phyloP scores from a whole-genome alignment of 2,113 vertebrate species.

The Paralichthys olivaceus region DNA sequence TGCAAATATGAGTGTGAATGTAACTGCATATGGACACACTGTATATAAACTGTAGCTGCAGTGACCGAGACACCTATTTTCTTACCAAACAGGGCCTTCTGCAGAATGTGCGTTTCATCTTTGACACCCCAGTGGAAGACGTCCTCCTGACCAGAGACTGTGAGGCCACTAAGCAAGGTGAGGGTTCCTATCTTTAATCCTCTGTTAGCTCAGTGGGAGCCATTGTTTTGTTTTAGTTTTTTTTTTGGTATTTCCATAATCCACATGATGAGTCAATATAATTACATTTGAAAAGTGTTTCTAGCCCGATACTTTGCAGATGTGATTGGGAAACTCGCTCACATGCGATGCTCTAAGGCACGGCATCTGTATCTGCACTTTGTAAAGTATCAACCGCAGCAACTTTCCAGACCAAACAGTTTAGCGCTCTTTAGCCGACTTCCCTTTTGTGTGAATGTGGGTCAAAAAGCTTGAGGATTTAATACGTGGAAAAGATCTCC shows the following conservation, averaged over 20 bases:
- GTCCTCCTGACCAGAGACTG: conserved; percentile 90
- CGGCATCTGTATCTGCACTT: conserved; percentile 61
- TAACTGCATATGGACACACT: background rate
- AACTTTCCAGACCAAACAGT: conserved; percentile 51
- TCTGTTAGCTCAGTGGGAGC: background rate
- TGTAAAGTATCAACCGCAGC: conserved; percentile 45
- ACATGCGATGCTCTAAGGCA: conserved; percentile 45
- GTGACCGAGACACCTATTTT: conserved; percentile 19
- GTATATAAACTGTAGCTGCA: background rate
- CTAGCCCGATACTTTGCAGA: conserved; percentile 58
- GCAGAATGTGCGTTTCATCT: conserved; percentile 90
- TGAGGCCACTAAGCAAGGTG: conserved; percentile 87
- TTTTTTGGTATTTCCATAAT: conserved; percentile 33
- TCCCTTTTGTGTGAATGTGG: conserved; percentile 46
- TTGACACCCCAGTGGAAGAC: conserved; percentile 90
- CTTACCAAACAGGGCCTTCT: conserved; percentile 88
- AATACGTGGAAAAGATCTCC: conserved; percentile 63
- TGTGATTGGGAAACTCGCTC: conserved; percentile 59
- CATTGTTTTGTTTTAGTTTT: conserved; percentile 16
- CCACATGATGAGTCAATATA: conserved; percentile 56
- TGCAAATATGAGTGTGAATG: conserved; percentile 33
- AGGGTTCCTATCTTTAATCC: conserved; percentile 16
- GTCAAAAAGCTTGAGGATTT: conserved; percentile 56
- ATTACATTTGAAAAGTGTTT: conserved; percentile 50
- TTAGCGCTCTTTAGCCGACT: conserved; percentile 25